phyloP scores from a whole-genome alignment of 2,888 invertebrate species.

The Exephanes ischioxanthus region DNA sequence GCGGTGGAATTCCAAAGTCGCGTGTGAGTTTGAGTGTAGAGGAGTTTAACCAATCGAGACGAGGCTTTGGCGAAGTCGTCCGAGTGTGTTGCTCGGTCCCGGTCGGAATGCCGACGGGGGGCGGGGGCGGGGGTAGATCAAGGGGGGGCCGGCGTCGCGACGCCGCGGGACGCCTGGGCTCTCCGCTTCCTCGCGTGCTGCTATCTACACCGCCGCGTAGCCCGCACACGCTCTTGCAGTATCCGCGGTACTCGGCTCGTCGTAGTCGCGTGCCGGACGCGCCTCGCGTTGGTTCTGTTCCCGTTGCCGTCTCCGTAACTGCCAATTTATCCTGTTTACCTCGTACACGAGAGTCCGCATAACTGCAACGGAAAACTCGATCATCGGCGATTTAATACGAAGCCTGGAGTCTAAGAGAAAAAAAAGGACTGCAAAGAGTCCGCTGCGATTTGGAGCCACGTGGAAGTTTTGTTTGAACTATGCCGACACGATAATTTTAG shows the following conservation, averaged over 20 bases:
- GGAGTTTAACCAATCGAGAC: slow-evolving; percentile 61
- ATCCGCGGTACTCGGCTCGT: slow-evolving; percentile 62
- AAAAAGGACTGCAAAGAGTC: too few species aligned
- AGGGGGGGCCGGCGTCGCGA: slow-evolving; percentile 64
- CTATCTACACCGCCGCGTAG: slow-evolving; percentile 29
- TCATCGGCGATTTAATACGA: neutral
- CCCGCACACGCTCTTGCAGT: slow-evolving; percentile 63
- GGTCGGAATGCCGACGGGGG: slow-evolving; percentile 51
- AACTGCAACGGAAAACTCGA: slow-evolving; percentile 2
- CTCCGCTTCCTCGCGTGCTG: slow-evolving; percentile 40
- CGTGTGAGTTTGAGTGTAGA: slow-evolving; percentile 37
- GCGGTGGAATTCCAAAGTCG: slow-evolving; percentile 56
- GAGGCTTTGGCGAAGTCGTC: slow-evolving; percentile 42
- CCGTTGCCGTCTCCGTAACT: slow-evolving; percentile 32
- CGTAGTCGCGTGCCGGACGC: slow-evolving; percentile 75
- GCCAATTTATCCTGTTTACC: slow-evolving; percentile 8
- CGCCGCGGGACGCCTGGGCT: slow-evolving; percentile 54
- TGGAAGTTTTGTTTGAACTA: slow-evolving; percentile 9
- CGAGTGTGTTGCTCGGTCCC: slow-evolving; percentile 49
- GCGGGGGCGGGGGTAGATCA: slow-evolving; percentile 6
- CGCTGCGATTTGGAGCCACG: neutral
- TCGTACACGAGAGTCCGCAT: neutral
- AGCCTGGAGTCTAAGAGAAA: neutral
- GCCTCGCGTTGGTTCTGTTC: slow-evolving; percentile 67
- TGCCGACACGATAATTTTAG: slow-evolving; percentile 43